These are phyloP conservation scores for Psilopogon haemacephalus DNA, from an alignment of 2,113 vertebrate genomes.

Conservation along the genomic window DNA sequence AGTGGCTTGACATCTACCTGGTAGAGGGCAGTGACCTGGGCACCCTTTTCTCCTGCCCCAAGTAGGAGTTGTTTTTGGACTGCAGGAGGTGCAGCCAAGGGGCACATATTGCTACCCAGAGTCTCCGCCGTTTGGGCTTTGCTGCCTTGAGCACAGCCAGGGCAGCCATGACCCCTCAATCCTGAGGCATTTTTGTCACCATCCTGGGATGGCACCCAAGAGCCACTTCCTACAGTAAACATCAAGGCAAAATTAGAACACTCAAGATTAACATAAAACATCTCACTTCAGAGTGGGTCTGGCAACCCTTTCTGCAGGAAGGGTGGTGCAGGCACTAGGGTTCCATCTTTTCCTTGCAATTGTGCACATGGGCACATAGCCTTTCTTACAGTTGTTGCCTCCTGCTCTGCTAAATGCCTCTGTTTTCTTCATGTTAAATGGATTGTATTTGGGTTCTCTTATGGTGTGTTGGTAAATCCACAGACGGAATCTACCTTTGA, in stretches of 20 bases:
- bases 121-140: accelerated
- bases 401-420: not conserved
- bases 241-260: not conserved
- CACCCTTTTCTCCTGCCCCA: not conserved
- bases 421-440: not conserved
- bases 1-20: accelerated
- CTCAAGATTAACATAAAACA: not conserved
- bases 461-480: accelerated
- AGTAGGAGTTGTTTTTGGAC: not conserved
- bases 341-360: not conserved
- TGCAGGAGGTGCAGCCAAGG: not conserved
- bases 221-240: not conserved
- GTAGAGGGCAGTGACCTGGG: not conserved
- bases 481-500: not conserved
- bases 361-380: not conserved
- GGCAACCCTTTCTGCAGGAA: accelerated
- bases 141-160: not conserved
- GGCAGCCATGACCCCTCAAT: not conserved
- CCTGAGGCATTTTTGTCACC: not conserved
- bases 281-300: too few species aligned
- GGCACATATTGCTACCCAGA: accelerated
- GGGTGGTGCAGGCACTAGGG: not conserved
- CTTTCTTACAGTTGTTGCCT: not conserved
- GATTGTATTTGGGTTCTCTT: not conserved
- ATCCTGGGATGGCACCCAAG: not conserved